Evolutionary conservation across 2,113 vertebrate species (phyloP).

Genomic region (Embiotoca jacksoni): DNA sequence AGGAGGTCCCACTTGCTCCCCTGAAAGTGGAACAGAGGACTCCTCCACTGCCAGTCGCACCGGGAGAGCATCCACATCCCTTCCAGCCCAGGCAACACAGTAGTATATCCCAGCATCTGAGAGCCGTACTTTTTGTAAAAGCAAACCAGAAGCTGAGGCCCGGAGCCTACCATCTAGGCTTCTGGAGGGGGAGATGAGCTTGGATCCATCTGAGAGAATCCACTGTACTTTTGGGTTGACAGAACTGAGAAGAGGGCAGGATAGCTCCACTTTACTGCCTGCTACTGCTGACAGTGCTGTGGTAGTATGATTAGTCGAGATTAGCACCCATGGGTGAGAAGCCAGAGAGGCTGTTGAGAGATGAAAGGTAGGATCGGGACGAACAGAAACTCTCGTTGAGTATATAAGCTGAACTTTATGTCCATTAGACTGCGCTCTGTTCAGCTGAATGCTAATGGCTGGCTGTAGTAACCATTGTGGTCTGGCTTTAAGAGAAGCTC

Average conservation of each 20-base stretch:
- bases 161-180: constrained; percentile 77
- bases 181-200: constrained; percentile 78
- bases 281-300: constrained; percentile 76
- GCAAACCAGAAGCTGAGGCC: constrained; percentile 82
- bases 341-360: constrained; percentile 24
- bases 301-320: constrained; percentile 76
- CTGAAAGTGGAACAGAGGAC: constrained; percentile 70
- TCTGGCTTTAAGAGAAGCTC: constrained; percentile 82
- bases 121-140: constrained; percentile 76
- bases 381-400: constrained; percentile 80
- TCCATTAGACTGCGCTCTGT: constrained; percentile 88
- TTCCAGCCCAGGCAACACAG: constrained; percentile 85
- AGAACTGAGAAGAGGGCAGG: constrained; percentile 88
- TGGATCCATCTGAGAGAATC: constrained; percentile 90
- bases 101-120: constrained; percentile 89
- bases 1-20: constrained; percentile 65
- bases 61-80: constrained; percentile 81
- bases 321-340: constrained; percentile 89
- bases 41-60: constrained; percentile 87
- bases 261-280: constrained; percentile 83
- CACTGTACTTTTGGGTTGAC: constrained; percentile 85
- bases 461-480: constrained; percentile 92
- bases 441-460: constrained; percentile 87
- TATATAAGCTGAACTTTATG: constrained; percentile 86
- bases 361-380: constrained; percentile 49